phyloP scores from a whole-genome alignment of 2,888 invertebrate species.

The Caenorhabditis afra region DNA sequence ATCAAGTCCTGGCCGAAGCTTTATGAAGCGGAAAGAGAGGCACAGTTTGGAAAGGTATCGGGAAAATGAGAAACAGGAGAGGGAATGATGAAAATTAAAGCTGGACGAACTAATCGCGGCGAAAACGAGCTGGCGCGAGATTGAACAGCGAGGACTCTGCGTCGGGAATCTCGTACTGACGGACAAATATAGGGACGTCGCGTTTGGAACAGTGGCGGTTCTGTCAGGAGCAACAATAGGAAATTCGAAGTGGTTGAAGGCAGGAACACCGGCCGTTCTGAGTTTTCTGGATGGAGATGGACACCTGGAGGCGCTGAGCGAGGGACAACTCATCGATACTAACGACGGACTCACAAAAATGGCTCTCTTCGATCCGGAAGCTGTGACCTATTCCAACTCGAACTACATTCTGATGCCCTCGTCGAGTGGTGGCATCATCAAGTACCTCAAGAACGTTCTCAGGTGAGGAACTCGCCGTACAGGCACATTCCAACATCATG shows the following conservation, averaged over 20 bases:
- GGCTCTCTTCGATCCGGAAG: background rate
- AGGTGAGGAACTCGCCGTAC: constrained; percentile 11
- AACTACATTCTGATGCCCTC: constrained; percentile 42
- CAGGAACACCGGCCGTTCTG: constrained; percentile 22
- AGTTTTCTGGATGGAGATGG: constrained; percentile 12
- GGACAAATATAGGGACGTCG: constrained; percentile 14
- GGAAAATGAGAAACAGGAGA: background rate
- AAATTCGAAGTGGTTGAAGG: constrained; percentile 20
- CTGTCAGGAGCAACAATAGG: background rate
- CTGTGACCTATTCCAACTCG: background rate
- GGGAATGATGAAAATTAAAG: constrained; percentile 7
- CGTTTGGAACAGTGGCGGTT: constrained; percentile 8
- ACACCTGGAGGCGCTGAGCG: constrained; percentile 10
- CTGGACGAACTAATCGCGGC: constrained; percentile 28
- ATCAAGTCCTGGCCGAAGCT: constrained; percentile 37
- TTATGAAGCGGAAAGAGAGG: constrained; percentile 30
- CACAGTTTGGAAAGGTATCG: constrained; percentile 22
- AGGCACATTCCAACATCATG: too few relatives aligned
- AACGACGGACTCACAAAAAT: background rate
- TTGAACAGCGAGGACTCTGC: constrained; percentile 47
- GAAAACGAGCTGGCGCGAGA: constrained; percentile 21
- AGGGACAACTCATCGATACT: constrained; percentile 27
- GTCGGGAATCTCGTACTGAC: constrained; percentile 19
- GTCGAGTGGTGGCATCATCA: constrained; percentile 18
- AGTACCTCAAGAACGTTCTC: constrained; percentile 10